Base-by-base conservation (phyloP, 2,113 vertebrate genomes). In the Phylloscopus trochilus region DNA sequence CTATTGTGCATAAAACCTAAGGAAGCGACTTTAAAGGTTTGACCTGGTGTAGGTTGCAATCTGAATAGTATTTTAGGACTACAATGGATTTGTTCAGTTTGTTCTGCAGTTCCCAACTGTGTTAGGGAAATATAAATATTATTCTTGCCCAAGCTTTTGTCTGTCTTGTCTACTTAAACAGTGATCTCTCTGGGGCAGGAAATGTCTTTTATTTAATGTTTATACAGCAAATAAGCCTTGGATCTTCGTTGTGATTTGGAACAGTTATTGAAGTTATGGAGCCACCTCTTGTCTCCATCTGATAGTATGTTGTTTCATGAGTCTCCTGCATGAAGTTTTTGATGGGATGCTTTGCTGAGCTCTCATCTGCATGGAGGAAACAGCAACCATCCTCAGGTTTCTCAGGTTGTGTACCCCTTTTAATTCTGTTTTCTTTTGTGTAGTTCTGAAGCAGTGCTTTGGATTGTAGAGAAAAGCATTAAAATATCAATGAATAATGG, bases 91-190 rank as follows among this genome's bases (percentile, higher is more conserved):
- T 70, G 75, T 47, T 64, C 62, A 78, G n/a, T 75, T 84, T 72
- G 44, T 76, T 60, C 72, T 87, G 52, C 26, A 49, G 37, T 81
- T 93, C n/a, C 47, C 41, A 60, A 6, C 44, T 79, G 56, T 68
- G 37, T 68, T 46, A 82, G 74, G 47, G 52, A 92, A 93, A 76
- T 37, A 62, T 15, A 91, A 95, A 91, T 91, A 91, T 81, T 95
- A 51, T 82, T 92, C 64, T 93, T 89, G 60, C 22, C 23, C 37
- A 70, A 75, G 56, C 35, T 89, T 95, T 94, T 93, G 49, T 81
- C 87, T 91, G 47, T 89, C 73, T 78, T 89, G 47, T 84, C 80
- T 91, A 33, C 62, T 87, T 87, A 81, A 75, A 53, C 56, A 10
- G 41, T 89, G 77, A 92, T 41, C 41, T 84, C 44, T 84, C 78